Conservation (phyloP, 2,888 invertebrate species). For the Chromoteleia sp. region DNA sequence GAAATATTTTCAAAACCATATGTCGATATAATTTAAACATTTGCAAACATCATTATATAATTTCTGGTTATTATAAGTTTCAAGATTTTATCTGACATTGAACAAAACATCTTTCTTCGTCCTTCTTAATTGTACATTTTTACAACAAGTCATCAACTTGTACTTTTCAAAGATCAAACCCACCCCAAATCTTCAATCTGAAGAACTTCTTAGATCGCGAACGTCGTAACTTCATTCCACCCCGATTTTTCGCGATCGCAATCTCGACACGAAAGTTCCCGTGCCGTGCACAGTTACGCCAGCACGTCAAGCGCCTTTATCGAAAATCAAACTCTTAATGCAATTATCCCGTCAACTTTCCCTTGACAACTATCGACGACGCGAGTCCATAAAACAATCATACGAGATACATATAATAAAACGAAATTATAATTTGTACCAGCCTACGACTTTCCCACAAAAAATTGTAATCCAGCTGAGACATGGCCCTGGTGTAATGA, state of each 20-base stretch:
- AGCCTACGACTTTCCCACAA: background rate
- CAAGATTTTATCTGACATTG: too few species aligned
- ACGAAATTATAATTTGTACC: conserved; percentile 53
- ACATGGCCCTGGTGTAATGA: too few species aligned
- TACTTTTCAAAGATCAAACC: too few species aligned
- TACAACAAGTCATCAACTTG: background rate
- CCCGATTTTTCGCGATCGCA: conserved; percentile 30
- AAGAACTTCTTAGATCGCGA: conserved; percentile 1
- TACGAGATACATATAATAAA: conserved; percentile 33
- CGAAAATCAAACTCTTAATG: conserved; percentile 50
- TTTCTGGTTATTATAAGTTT: too few species aligned
- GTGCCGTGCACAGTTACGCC: conserved; percentile 25
- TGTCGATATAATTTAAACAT: too few species aligned
- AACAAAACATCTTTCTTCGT: too few species aligned
- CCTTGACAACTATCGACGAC: conserved; percentile 37
- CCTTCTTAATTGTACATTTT: too few species aligned
- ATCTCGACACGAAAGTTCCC: conserved; percentile 34
- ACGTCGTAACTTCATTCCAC: conserved; percentile 35
- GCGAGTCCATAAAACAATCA: conserved; percentile 54
- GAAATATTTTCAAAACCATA: too few species aligned
- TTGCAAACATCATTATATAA: too few species aligned
- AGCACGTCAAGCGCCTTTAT: conserved; percentile 41
- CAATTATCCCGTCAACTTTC: conserved; percentile 62
- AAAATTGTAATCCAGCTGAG: too few species aligned
- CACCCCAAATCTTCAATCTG: conserved; percentile 26